Evolutionary conservation across 2,888 invertebrate species (phyloP), one percentile per base, ranked within the genome.

Genomic region (Metalampra italica): DNA sequence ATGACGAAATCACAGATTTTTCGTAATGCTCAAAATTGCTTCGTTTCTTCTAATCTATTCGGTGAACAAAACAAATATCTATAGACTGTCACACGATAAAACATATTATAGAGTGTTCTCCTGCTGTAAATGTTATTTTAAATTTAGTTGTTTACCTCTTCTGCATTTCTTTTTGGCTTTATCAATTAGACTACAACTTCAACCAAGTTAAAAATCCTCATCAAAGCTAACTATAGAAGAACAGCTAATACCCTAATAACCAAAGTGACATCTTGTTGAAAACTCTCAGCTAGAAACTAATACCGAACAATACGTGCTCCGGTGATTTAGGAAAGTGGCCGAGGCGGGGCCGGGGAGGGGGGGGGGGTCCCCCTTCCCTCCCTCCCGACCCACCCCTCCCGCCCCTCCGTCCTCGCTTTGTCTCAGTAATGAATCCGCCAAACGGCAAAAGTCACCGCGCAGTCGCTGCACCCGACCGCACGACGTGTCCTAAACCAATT

Each of bases 341-440:
- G 60, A 57, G 56, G 68, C 67, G 55, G 64, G 61, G 32, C 1
- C 4, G 51, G 53, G 54, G 11, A 1, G 50, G 60, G 49, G 45
- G 52, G 55, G 63, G 59, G 52, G 53, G 54, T 66, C 59, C 3
- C 7, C n/a, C 7, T 9, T 9, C 8, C 61, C 61, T 49, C 40
- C 47, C 48, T 56, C 41, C 46, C 48, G 22, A 52, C 36, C 45
- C 64, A 64, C 55, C 64, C 44, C 57, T 49, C 46, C 51, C 43
- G 55, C 57, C 56, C 52, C 57, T 49, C 65, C 54, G 53, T 51
- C 65, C 68, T 71, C 66, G 63, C 74, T 87, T 86, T 88, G 87
- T 87, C 83, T 87, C 83, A 76, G 85, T 84, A 86, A 89, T 88
- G 86, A 88, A 88, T 85, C 88, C 85, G 75, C 78, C 84, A 86